Base-by-base conservation (phyloP, 2,888 invertebrate genomes). In the Glyphotaelius pellucidus region DNA sequence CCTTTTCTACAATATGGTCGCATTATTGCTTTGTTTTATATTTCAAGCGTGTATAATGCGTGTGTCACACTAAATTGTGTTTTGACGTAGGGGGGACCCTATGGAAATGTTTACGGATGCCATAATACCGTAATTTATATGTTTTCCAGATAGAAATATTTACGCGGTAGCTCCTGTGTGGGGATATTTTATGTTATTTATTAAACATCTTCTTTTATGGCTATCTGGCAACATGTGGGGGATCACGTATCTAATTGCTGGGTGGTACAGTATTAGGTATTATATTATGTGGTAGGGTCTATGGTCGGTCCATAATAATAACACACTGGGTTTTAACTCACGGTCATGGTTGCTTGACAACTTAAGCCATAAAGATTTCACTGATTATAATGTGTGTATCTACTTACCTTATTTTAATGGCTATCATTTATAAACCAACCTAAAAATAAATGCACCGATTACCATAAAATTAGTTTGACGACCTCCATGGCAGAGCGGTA, bases 11-110 rank as follows among this genome's bases (percentile, higher is more conserved):
- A n/a, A 83, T 52, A 83, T 42, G 83, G 83, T 15, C 91, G 52
- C 52, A 30, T 92, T 91, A 92, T 91, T 87, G 91, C 93, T 90
- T 92, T 92, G 92, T 93, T 92, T 93, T 91, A 91, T 91, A 89
- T 92, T 89, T 91, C 90, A 93, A 89, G 79, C 92, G 88, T 90
- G 84, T 92, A 92, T 91, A 81, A 89, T 32, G 52, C 52, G 79
- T 85, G 91, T 92, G 91, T 93, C 92, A 93, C 80, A 91, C 84
- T 92, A 91, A 93, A 93, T 93, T 93, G 91, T 91, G 47, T 93
- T 92, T 93, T 93, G 93, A 93, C 93, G 79, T 90, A 86, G 30
- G 90, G 67, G 38, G 84, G 47, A 86, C 90, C 52, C 89, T 32
- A 35, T 80, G 91, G 85, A 91, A 85, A 91, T 85, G 86, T 90